phyloP scores from a whole-genome alignment of 1,140 invertebrate genomes.

The Brachionus sp. region DNA sequence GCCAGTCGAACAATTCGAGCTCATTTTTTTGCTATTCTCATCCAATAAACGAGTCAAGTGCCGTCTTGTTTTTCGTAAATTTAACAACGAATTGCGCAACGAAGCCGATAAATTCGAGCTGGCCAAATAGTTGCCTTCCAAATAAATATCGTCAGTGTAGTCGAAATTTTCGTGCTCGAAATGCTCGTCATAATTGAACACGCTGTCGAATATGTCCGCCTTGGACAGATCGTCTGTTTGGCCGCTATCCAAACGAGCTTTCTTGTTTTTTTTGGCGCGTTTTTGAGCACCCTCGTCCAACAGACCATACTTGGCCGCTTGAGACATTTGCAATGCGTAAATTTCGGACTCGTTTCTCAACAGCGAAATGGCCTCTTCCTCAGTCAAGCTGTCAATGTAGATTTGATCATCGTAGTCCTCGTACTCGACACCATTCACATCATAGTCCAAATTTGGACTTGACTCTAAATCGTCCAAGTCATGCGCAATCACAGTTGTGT shows the following conservation, averaged over 20 bases:
- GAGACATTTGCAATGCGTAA: slow-evolving; percentile 24
- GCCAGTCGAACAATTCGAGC: neutral
- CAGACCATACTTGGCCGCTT: slow-evolving; percentile 29
- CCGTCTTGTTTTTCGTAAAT: neutral
- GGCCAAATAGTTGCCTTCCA: neutral
- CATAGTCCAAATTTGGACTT: neutral
- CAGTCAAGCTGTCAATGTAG: neutral
- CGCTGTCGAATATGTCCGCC: slow-evolving; percentile 14
- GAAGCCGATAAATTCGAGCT: neutral
- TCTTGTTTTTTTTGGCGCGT: neutral
- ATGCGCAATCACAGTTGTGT: neutral
- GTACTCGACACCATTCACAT: neutral
- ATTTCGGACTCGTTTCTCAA: slow-evolving; percentile 38
- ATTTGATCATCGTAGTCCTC: slow-evolving; percentile 36
- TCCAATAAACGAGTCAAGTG: slow-evolving; percentile 9
- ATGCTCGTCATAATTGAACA: slow-evolving; percentile 24
- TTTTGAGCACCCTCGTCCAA: neutral
- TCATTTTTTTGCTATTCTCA: neutral
- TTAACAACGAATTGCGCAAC: slow-evolving; percentile 23
- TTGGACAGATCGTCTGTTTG: neutral
- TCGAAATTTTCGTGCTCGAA: neutral
- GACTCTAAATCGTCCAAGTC: neutral
- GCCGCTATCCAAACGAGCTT: neutral
- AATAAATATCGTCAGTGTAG: neutral
- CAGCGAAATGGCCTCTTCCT: slow-evolving; percentile 17